These are phyloP conservation scores for Ochlodes sylvanus DNA, from an alignment of 2,888 invertebrate species.

Conservation along the genomic window DNA sequence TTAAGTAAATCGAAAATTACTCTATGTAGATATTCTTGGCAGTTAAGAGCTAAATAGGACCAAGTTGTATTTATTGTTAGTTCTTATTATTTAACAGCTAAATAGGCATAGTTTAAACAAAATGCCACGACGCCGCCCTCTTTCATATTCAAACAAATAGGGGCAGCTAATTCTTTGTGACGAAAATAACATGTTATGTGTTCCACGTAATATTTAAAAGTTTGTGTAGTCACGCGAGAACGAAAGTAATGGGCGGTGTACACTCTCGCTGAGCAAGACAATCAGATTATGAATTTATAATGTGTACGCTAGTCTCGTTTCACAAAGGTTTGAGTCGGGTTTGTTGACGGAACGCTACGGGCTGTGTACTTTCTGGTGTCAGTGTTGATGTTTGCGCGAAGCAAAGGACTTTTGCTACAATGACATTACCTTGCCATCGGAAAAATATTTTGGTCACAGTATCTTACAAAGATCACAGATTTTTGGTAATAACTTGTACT, in stretches of 20 bases:
- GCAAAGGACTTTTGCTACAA: constrained; percentile 30
- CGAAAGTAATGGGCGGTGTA: constrained; percentile 24
- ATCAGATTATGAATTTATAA: constrained; percentile 28
- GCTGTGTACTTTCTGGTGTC: constrained; percentile 36
- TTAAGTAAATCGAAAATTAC: too few relatives aligned
- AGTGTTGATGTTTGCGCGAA: constrained; percentile 34
- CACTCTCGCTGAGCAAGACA: constrained; percentile 34
- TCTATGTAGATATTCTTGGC: too few relatives aligned
- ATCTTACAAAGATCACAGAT: too few relatives aligned
- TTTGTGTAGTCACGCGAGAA: constrained; percentile 32
- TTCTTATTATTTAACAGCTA: not conserved
- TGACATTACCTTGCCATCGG: constrained; percentile 12
- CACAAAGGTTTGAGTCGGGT: constrained; percentile 35
- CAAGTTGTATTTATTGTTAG: too few relatives aligned
- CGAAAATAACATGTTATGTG: constrained; percentile 26
- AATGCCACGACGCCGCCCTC: constrained; percentile 8
- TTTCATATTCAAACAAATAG: constrained; percentile 27
- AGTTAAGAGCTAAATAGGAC: too few relatives aligned
- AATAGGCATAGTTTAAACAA: constrained; percentile 26
- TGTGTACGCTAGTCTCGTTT: constrained; percentile 28
- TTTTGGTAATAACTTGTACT: too few relatives aligned
- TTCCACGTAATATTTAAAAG: constrained; percentile 23
- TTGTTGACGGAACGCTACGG: constrained; percentile 33
- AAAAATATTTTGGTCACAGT: not conserved
- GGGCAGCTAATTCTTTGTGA: constrained; percentile 11